These are phyloP conservation scores for Gadus macrocephalus DNA, from an alignment of 2,113 vertebrate species.

Conservation along the genomic window DNA sequence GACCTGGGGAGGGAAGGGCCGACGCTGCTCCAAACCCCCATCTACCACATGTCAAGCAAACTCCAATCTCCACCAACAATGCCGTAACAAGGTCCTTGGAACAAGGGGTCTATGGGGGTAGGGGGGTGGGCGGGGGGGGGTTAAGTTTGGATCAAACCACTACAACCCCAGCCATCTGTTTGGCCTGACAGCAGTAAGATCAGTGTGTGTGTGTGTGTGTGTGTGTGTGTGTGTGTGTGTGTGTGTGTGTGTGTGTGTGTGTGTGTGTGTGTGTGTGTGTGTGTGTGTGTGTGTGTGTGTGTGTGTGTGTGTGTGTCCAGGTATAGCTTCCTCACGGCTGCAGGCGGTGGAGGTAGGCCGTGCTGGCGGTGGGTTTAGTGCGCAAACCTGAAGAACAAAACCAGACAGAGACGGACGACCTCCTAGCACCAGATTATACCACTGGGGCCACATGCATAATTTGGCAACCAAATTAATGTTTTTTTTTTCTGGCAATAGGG, in stretches of 20 bases:
- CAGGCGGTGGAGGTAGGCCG: conserved; percentile 52
- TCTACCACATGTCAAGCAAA: conserved; percentile 51
- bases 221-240: neutral
- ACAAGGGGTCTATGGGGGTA: neutral
- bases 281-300: too few species aligned
- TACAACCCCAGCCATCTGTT: conserved; percentile 22
- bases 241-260: conserved; percentile 5
- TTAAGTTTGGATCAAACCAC: conserved; percentile 48
- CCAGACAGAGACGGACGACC: conserved; percentile 29
- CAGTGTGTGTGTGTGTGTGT: conserved; percentile 4
- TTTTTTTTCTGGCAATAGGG: conserved; percentile 52
- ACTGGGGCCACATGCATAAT: conserved; percentile 65
- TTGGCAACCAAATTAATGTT: conserved; percentile 65
- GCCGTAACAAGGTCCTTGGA: conserved; percentile 46
- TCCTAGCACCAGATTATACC: conserved; percentile 39
- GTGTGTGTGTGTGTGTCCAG: conserved; percentile 34
- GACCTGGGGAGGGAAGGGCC: conserved; percentile 58
- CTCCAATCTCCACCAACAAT: conserved; percentile 50
- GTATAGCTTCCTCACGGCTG: conserved; percentile 55
- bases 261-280: too few species aligned
- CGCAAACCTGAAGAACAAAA: conserved; percentile 25
- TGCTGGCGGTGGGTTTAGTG: conserved; percentile 46
- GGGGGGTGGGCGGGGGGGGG: conserved; percentile 19
- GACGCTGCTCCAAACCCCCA: conserved; percentile 40
- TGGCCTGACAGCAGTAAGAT: conserved; percentile 53